Percentiles rank a stretch among this genome's conserved stretches.
These are phyloP conservation scores for Bubo scandiacus DNA, from an alignment of 2,113 vertebrate genomes.

Conservation along the genomic window DNA sequence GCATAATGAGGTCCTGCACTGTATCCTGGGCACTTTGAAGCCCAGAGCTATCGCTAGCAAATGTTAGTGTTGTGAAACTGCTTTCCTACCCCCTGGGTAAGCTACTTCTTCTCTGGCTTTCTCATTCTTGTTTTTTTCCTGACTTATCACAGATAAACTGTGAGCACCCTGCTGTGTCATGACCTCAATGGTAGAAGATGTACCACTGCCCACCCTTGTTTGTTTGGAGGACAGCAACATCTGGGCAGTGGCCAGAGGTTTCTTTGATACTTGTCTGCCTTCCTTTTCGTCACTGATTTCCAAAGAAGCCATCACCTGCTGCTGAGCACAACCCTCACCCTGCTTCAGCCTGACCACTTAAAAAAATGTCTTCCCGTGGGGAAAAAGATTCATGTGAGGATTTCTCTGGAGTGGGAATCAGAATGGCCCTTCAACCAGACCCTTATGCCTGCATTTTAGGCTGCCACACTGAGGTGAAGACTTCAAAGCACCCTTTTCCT, in stretches of 20 bases:
- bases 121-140: background rate
- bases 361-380: background rate
- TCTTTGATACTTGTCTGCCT: background rate
- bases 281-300: background rate
- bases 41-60: background rate
- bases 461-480: background rate
- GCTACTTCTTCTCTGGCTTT: background rate
- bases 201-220: background rate
- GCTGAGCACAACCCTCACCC: background rate
- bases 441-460: accelerated
- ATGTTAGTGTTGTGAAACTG: background rate
- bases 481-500: background rate
- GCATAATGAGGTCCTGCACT: background rate
- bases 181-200: background rate
- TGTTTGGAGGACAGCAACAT: background rate
- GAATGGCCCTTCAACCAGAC: background rate
- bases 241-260: background rate
- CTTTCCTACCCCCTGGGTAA: background rate
- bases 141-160: background rate
- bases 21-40: background rate
- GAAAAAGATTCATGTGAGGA: background rate
- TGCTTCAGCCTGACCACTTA: background rate
- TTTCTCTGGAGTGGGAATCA: background rate
- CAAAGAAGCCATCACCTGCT: background rate
- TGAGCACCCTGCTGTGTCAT: background rate